Evolutionary conservation across 2,113 vertebrate genomes (phyloP).

Genomic region (Sapayoa aenigma): DNA sequence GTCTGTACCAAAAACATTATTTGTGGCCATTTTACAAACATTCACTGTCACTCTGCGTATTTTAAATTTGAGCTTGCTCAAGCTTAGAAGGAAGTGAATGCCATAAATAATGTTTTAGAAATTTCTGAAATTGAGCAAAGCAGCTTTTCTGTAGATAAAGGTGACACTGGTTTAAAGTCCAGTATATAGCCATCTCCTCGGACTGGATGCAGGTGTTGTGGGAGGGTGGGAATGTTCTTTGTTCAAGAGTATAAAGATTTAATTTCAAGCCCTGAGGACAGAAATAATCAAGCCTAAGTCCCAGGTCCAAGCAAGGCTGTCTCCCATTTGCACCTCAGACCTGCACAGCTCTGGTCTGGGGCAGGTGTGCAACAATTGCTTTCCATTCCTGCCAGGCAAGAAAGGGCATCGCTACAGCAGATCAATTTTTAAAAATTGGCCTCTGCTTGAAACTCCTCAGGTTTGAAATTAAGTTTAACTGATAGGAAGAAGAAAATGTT

Average conservation of each 20-base stretch:
- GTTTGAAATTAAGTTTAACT: constrained; percentile 6
- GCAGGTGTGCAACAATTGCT: neutral
- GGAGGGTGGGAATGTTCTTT: neutral
- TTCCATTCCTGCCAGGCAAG: neutral
- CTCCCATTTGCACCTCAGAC: neutral
- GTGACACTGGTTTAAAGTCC: neutral
- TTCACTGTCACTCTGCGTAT: neutral
- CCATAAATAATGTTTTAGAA: neutral
- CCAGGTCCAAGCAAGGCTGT: neutral
- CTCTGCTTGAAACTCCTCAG: constrained; percentile 1
- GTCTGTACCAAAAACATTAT: neutral
- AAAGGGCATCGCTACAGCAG: neutral
- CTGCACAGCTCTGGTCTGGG: neutral
- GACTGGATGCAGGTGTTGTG: neutral
- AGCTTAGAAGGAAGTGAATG: neutral
- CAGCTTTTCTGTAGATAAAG: neutral
- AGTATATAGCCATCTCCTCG: neutral
- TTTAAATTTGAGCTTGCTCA: neutral
- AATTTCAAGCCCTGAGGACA: neutral
- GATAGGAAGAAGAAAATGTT: neutral
- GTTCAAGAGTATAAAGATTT: neutral
- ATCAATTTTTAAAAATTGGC: neutral
- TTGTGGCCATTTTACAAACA: neutral
- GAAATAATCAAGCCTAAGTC: neutral
- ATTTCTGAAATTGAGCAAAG: neutral